Evolutionary conservation across 2,113 vertebrate genomes (phyloP), one percentile per base, ranked within the genome.

Genomic region (Micromys minutus): DNA sequence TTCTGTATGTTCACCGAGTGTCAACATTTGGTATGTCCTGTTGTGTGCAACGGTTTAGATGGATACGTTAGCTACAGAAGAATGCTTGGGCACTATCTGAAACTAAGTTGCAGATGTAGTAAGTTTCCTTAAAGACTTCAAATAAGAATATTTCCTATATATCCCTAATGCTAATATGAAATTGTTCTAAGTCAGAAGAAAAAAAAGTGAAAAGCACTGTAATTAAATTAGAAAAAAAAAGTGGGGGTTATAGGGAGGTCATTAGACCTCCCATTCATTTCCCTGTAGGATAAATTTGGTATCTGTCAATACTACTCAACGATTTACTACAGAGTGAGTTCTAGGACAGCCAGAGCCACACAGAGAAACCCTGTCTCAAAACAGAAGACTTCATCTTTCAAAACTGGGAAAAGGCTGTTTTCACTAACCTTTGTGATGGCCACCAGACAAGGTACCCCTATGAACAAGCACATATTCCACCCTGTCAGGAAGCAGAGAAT

Each of bases 341-440:
- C 22, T 26, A 59, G n/a, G 22, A 17, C 0, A 83, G 55, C 79
- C n/a, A 29, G 79, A 13, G 55, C n/a, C 16, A 83, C 55, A 61
- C 55, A 59, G 79, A 36, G 34, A 39, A 81, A 59, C 22, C 7
- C 22, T 8, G 22, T 17, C 6, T 57, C 10, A n/a, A 80, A 55
- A 55, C 9, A 80, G 19, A 91, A 59, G 22, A 36, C 91, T 97
- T 96, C 94, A 92, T 93, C 92, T 94, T 94, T 93, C 50, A 96
- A 74, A 87, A 24, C 0, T 96, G 87, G n/a, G 42, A 67, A 72
- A 89, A 94, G 92, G 39, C 71, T 89, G 19, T 94, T 94, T 97
- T 95, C 85, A 90, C 61, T 89, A 93, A 96, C 87, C 61, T 97
- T 97, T n/a, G 85, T 55, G n/a, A 42, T 97, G 88, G 91, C 89